Evolutionary conservation across 2,797 vertebrate species (phyloP).

Genomic region (Catharus ustulatus): DNA sequence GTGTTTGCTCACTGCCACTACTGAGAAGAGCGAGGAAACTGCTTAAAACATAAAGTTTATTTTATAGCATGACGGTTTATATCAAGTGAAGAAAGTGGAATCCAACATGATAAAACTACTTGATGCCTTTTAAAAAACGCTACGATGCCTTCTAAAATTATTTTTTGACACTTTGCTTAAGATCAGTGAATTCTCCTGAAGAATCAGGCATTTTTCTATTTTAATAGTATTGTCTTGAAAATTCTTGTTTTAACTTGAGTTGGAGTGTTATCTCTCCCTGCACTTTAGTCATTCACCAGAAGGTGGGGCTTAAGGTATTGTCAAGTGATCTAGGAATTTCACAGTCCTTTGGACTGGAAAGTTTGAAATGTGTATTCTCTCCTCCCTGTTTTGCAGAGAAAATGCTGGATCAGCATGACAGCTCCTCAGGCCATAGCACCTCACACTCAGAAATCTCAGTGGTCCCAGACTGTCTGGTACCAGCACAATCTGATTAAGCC

Average conservation of each 20-base stretch:
- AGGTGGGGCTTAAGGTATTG: constrained; percentile 38
- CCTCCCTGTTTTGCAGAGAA: not conserved
- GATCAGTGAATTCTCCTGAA: not conserved
- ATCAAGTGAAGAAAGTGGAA: not conserved
- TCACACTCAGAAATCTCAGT: not conserved
- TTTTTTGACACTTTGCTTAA: not conserved
- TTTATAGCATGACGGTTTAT: not conserved
- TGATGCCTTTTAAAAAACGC: not conserved
- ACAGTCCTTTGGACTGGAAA: not conserved
- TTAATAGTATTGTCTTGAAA: not conserved
- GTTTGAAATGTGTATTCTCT: not conserved
- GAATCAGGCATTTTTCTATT: not conserved
- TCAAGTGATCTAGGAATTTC: not conserved
- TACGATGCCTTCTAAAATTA: not conserved
- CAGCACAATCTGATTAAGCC: not conserved
- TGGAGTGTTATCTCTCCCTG: not conserved
- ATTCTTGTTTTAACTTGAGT: not conserved
- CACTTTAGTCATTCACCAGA: not conserved
- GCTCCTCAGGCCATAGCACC: not conserved
- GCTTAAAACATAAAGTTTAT: not conserved
- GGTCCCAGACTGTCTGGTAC: not conserved
- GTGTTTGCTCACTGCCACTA: not conserved
- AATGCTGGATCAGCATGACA: not conserved
- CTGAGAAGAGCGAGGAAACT: not conserved
- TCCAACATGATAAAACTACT: not conserved